Conservation (phyloP, 2,113 vertebrate species). For the Neogobius melanostomus region DNA sequence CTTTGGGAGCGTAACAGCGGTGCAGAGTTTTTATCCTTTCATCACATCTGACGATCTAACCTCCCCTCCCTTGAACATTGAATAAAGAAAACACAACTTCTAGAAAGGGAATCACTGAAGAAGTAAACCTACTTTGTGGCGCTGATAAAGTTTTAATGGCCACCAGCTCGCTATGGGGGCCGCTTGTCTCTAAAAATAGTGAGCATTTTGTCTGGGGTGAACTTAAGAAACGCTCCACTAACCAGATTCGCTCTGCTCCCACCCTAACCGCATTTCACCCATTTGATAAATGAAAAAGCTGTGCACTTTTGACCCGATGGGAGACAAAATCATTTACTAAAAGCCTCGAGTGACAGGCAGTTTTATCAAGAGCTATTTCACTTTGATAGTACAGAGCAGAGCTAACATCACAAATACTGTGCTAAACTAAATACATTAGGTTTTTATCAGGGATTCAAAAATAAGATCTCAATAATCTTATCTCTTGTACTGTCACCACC, state of each 20-base stretch:
- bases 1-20: too few relatives aligned
- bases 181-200: conserved; percentile 48
- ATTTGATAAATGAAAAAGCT: conserved; percentile 2
- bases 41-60: too few relatives aligned
- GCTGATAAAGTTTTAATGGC: conserved; percentile 51
- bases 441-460: too few relatives aligned
- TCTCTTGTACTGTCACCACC: too few relatives aligned
- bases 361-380: not conserved
- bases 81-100: too few relatives aligned
- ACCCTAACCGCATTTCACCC: conserved; percentile 8
- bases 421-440: not conserved
- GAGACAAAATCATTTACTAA: conserved; percentile 35
- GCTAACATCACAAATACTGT: not conserved
- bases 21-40: too few relatives aligned
- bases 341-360: not conserved
- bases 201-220: conserved; percentile 21
- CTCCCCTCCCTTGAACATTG: too few relatives aligned
- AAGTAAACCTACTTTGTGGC: too few relatives aligned
- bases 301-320: conserved; percentile 25
- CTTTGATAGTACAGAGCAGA: not conserved
- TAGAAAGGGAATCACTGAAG: too few relatives aligned
- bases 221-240: not conserved
- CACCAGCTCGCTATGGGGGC: conserved; percentile 15
- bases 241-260: conserved; percentile 7
- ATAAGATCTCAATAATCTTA: too few relatives aligned